Conservation (phyloP, 2,797 vertebrate species). For the Cichlasoma orientale region DNA sequence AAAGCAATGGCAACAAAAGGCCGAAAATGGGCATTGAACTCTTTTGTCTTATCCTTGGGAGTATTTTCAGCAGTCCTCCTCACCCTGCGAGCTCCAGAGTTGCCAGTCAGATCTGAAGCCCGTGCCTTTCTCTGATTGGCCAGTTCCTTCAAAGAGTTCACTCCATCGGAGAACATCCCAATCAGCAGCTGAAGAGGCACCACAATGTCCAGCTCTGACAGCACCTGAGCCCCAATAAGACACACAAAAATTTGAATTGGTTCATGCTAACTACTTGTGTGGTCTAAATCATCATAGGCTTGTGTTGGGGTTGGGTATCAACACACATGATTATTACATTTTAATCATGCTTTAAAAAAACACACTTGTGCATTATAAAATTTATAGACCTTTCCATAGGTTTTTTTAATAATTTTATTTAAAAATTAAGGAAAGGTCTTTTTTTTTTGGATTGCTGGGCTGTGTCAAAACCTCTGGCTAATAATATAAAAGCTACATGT, state of each 20-base stretch:
- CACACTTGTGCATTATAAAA: neutral
- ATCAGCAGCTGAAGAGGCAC: constrained; percentile 96
- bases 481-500: neutral
- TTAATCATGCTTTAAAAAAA: neutral
- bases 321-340: neutral
- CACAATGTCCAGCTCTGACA: constrained; percentile 97
- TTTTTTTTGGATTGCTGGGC: neutral
- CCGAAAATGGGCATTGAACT: neutral
- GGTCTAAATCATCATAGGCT: neutral
- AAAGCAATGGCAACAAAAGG: neutral
- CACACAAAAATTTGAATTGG: neutral
- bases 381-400: no score
- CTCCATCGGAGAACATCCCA: constrained; percentile 99
- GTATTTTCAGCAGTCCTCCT: constrained; percentile 41
- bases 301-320: neutral
- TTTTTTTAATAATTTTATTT: neutral
- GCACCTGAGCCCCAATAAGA: constrained; percentile 80
- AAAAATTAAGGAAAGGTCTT: neutral
- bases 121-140: constrained; percentile 95
- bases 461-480: neutral
- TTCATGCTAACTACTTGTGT: neutral
- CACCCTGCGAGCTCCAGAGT: constrained; percentile 90
- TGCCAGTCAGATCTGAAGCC: constrained; percentile 86
- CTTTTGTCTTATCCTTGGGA: neutral
- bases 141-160: constrained; percentile 97